Percentiles rank a stretch among this genome's conserved stretches.
phyloP scores from a whole-genome alignment of 2,888 invertebrate genomes.

The Drosophila setosimentum region DNA sequence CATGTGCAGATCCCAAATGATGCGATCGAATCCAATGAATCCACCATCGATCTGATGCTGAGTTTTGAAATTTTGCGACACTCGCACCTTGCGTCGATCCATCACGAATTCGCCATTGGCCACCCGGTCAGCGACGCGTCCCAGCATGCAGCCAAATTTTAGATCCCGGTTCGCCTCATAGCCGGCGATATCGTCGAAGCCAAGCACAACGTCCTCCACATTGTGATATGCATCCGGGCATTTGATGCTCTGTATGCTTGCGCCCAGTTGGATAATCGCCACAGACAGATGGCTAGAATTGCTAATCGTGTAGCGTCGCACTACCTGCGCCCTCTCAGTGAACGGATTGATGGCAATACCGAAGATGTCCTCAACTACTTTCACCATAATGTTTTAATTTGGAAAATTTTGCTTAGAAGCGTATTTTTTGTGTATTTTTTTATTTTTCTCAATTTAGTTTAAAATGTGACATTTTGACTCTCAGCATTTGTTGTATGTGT shows the following conservation, averaged over 20 bases:
- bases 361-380: conserved; percentile 81
- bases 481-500: background rate
- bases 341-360: conserved; percentile 79
- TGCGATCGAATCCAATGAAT: conserved; percentile 92
- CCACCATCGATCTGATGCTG: conserved; percentile 94
- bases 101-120: conserved; percentile 90
- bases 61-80: conserved; percentile 90
- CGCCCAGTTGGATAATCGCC: conserved; percentile 90
- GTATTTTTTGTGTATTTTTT: background rate
- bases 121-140: conserved; percentile 93
- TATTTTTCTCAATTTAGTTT: background rate
- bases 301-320: conserved; percentile 80
- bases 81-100: conserved; percentile 88
- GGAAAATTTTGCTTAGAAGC: background rate
- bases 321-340: conserved; percentile 62
- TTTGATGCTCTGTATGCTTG: conserved; percentile 90
- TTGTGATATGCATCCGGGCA: conserved; percentile 91
- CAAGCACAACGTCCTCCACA: conserved; percentile 91
- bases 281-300: conserved; percentile 75
- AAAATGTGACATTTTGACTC: background rate
- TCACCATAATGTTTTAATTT: conserved; percentile 64
- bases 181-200: conserved; percentile 93
- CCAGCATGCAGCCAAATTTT: conserved; percentile 94
- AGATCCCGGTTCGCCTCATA: conserved; percentile 87
- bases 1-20: conserved; percentile 87